Evolutionary conservation across 2,113 vertebrate genomes (phyloP).

Genomic region (Ictalurus furcatus): DNA sequence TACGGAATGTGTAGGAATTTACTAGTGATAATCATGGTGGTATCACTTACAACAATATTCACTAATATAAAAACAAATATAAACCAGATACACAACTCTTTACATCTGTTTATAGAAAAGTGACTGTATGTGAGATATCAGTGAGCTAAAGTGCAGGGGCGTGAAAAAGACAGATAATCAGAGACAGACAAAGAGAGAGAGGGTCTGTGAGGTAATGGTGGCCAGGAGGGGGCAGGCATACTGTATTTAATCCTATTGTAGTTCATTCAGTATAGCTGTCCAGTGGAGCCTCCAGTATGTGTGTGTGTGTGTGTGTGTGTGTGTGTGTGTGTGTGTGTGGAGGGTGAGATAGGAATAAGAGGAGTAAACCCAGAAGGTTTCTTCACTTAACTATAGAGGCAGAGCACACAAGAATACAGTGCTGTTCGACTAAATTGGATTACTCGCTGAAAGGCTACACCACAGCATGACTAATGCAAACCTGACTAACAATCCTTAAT

Average conservation of each 20-base stretch:
- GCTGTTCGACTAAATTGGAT: neutral
- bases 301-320: slow-evolving; percentile 52
- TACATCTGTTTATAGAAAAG: neutral
- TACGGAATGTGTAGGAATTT: neutral
- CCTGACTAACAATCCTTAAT: slow-evolving; percentile 5
- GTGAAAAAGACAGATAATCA: neutral
- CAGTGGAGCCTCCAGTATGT: slow-evolving; percentile 29
- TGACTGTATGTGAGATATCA: neutral
- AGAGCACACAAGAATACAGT: neutral
- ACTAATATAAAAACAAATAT: slow-evolving; percentile 12
- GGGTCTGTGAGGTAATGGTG: slow-evolving; percentile 60
- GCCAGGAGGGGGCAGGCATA: slow-evolving; percentile 88
- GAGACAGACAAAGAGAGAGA: slow-evolving; percentile 56
- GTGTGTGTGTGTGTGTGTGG: slow-evolving; percentile 43
- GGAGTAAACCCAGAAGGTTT: neutral
- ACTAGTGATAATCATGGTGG: neutral
- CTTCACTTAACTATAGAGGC: neutral
- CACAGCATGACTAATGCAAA: slow-evolving; percentile 5
- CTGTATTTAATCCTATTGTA: slow-evolving; percentile 74
- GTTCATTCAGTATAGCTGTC: slow-evolving; percentile 52
- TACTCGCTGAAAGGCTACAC: neutral
- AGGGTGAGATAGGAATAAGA: neutral
- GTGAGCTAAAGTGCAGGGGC: neutral
- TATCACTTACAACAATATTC: neutral
- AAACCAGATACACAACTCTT: neutral